Evolutionary conservation across 1,140 invertebrate genomes (phyloP), one percentile per base, ranked within the genome.

Genomic region (Idris sp.): DNA sequence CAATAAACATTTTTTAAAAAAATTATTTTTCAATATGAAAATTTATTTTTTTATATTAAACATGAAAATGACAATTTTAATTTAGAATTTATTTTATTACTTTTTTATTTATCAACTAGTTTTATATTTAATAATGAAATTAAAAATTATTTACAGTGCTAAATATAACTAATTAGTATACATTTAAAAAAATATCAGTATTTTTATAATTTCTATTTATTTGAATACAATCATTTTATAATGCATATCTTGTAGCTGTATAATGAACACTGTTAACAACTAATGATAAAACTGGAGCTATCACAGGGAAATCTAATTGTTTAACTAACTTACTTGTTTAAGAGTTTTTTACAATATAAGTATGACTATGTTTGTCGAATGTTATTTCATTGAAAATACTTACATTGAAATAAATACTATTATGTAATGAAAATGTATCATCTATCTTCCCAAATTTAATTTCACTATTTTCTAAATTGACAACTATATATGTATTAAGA

Each of bases 261-360:
- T 11, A 36, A 15, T 36, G 33, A 1, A 15, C 13, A 36, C 15
- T 36, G 2, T 36, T 9, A 6, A 1, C 15, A 1, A 15, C 15
- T 2, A 14, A 11, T 11, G 33, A 36, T 5, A 36, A 36, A 36
- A 36, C 33, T 36, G 33, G 33, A 36, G 33, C 33, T 36, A 36
- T 1, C 4, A 36, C 13, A 15, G 33, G 33, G 1, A 36, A 15
- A 4, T 36, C 33, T 15, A 14, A 11, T 15, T 36, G 33, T 9
- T 36, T 36, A 36, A 36, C 13, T 15, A 36, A 4, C 15, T 36
- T 36, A 7, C 33, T 36, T 14, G 11, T 11, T 6, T 36, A 0
- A 36, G 11, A 2, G 13, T 36, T 36, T 9, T 36, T 15, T 3
- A 36, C 33, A 7, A 36, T 15, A 36, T 36, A 36, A 15, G 33